A percentile compares a stretch with the other conserved stretches of the same genome.
Evolutionary conservation across 1,140 invertebrate species (phyloP).

Genomic region (Lordiphosa collinella): DNA sequence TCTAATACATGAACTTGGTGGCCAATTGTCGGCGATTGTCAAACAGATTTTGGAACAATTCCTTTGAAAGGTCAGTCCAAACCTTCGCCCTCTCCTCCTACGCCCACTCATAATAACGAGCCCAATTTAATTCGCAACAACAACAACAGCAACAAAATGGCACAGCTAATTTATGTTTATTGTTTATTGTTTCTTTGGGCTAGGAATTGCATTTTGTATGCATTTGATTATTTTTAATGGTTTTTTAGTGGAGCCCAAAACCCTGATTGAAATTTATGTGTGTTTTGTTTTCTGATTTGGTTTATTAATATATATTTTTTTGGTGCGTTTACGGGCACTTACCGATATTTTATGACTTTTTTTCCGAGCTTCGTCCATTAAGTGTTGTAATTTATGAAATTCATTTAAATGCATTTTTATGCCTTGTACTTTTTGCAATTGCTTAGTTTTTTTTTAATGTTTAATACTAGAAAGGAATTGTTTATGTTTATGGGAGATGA

Average conservation of each 20-base stretch:
- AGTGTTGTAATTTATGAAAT: slow-evolving; percentile 27
- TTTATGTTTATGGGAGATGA: slow-evolving; percentile 40
- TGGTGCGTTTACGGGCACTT: slow-evolving; percentile 1
- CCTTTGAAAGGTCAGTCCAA: slow-evolving; percentile 51
- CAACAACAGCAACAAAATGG: slow-evolving; percentile 14
- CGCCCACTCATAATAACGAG: slow-evolving; percentile 10
- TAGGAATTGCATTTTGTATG: slow-evolving; percentile 13
- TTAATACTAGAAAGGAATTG: slow-evolving; percentile 19
- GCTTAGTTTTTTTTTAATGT: slow-evolving; percentile 22
- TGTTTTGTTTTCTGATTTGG: slow-evolving; percentile 22
- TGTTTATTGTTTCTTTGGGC: slow-evolving; percentile 59
- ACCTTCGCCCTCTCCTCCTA: background rate
- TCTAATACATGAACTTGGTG: slow-evolving; percentile 64
- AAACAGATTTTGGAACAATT: slow-evolving; percentile 35
- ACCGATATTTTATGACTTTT: slow-evolving; percentile 27
- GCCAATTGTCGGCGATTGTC: slow-evolving; percentile 47
- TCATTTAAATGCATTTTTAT: slow-evolving; percentile 7
- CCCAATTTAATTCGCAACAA: slow-evolving; percentile 41
- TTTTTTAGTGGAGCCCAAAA: slow-evolving; percentile 41
- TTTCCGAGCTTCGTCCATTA: slow-evolving; percentile 16
- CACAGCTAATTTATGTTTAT: slow-evolving; percentile 67
- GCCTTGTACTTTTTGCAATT: slow-evolving; percentile 32
- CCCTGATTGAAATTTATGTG: slow-evolving; percentile 67
- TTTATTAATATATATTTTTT: slow-evolving; percentile 34
- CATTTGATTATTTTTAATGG: slow-evolving; percentile 57